Percentiles rank a stretch among this genome's conserved stretches.
phyloP scores from a whole-genome alignment of 64 coral and sea anemone genomes.

The Montipora sp. region DNA sequence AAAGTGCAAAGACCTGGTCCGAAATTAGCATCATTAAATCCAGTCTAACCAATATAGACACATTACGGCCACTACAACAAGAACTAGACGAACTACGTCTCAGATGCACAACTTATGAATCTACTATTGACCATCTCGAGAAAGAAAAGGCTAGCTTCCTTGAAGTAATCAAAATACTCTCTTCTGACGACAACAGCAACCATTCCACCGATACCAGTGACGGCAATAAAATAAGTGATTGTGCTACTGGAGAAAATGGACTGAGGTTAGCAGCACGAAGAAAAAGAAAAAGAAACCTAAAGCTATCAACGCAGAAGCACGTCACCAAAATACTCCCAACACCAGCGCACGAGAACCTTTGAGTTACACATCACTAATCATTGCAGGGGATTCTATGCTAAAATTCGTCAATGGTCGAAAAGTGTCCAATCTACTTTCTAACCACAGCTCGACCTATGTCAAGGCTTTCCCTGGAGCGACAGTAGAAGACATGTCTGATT shows the following conservation, averaged over 20 bases:
- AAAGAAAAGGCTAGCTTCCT: conserved; percentile 66
- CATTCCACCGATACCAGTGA: not conserved
- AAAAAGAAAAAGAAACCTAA: conserved; percentile 7
- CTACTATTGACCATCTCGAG: conserved; percentile 65
- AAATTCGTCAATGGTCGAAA: conserved; percentile 59
- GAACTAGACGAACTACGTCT: conserved; percentile 66
- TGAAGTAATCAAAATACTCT: conserved; percentile 48
- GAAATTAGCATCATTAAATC: conserved; percentile 43
- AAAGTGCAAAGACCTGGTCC: conserved; percentile 47
- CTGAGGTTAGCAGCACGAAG: not conserved
- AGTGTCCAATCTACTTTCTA: conserved; percentile 30
- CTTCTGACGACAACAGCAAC: conserved; percentile 16
- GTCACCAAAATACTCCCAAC: not conserved
- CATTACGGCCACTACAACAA: conserved; percentile 2
- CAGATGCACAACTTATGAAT: conserved; percentile 63
- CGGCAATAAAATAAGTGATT: conserved; percentile 30
- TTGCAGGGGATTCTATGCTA: too few relatives aligned
- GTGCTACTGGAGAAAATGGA: conserved; percentile 2
- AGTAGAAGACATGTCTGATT: conserved; percentile 26
- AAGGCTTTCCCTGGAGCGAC: not conserved
- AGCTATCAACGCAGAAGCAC: too few relatives aligned
- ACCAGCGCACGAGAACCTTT: not conserved
- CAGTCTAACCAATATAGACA: not conserved
- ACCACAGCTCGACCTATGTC: not conserved
- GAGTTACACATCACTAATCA: too few relatives aligned